These are phyloP conservation scores for Cylas formicarius DNA, from an alignment of 1,140 invertebrate genomes.

Conservation along the genomic window DNA sequence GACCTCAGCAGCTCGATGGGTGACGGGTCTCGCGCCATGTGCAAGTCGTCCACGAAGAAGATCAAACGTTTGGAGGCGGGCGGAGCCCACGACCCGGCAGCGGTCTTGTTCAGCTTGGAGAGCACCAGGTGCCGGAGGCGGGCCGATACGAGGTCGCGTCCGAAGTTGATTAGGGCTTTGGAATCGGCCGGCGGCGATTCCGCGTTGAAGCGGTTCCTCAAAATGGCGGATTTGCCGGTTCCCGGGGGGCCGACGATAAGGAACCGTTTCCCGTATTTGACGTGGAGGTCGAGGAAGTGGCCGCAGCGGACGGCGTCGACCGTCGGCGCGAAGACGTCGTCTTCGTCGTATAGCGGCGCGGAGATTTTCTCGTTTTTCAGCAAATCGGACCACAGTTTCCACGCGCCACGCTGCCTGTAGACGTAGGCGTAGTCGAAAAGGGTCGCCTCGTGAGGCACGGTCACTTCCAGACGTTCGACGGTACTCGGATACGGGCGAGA, in stretches of 20 bases:
- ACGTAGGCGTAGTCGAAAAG: slow-evolving; percentile 75
- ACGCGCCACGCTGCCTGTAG: slow-evolving; percentile 55
- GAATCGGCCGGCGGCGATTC: slow-evolving; percentile 61
- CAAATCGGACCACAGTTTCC: slow-evolving; percentile 66
- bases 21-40: slow-evolving; percentile 79
- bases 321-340: slow-evolving; percentile 72
- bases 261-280: slow-evolving; percentile 59
- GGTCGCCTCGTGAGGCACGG: slow-evolving; percentile 63
- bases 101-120: slow-evolving; percentile 71
- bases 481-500: slow-evolving; percentile 55
- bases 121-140: slow-evolving; percentile 79
- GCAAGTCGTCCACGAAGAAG: slow-evolving; percentile 88
- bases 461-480: slow-evolving; percentile 62
- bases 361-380: slow-evolving; percentile 51
- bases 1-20: slow-evolving; percentile 81
- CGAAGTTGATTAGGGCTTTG: slow-evolving; percentile 77
- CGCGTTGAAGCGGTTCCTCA: slow-evolving; percentile 77
- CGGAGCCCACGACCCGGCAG: slow-evolving; percentile 72
- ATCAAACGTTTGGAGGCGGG: slow-evolving; percentile 62
- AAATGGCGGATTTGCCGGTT: slow-evolving; percentile 83
- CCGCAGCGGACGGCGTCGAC: slow-evolving; percentile 74
- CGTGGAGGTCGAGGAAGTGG: slow-evolving; percentile 58
- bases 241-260: slow-evolving; percentile 81
- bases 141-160: slow-evolving; percentile 73
- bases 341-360: slow-evolving; percentile 56